Evolutionary conservation across 2,797 vertebrate genomes (phyloP).

Genomic region (Eulemur rubriventer): DNA sequence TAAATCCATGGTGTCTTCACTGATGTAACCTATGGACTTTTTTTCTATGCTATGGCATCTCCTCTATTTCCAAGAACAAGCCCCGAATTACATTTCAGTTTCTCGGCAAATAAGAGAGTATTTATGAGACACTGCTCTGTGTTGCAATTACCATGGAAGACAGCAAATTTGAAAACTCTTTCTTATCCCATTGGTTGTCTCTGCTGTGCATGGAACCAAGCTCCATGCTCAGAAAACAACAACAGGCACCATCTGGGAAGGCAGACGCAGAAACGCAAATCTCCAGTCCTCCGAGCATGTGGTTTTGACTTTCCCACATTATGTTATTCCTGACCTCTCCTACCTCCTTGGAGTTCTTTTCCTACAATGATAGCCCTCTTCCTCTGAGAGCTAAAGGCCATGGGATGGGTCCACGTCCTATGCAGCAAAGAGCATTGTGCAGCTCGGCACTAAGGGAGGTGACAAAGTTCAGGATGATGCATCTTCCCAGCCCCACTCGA

Average conservation of each 20-base stretch:
- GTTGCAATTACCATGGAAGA: neutral
- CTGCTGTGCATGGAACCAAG: neutral
- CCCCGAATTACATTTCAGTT: neutral
- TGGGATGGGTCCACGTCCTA: neutral
- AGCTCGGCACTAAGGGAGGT: neutral
- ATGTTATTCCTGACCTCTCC: neutral
- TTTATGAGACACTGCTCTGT: neutral
- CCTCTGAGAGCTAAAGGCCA: neutral
- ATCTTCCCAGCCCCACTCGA: neutral
- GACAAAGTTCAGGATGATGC: neutral
- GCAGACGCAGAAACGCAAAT: neutral
- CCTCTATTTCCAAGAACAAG: neutral
- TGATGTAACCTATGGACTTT: neutral
- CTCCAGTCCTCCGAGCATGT: fast-evolving
- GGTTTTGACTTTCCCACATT: neutral
- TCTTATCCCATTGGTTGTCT: neutral
- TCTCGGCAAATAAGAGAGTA: neutral
- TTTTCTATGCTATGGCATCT: neutral
- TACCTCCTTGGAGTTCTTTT: neutral
- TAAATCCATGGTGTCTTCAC: neutral
- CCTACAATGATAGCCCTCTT: neutral
- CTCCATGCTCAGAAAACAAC: fast-evolving
- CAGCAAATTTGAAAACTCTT: neutral
- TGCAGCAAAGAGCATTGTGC: constrained; percentile 55
- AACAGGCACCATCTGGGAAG: neutral